Conservation (phyloP, 2,797 vertebrate genomes). For the Ataeniobius toweri region DNA sequence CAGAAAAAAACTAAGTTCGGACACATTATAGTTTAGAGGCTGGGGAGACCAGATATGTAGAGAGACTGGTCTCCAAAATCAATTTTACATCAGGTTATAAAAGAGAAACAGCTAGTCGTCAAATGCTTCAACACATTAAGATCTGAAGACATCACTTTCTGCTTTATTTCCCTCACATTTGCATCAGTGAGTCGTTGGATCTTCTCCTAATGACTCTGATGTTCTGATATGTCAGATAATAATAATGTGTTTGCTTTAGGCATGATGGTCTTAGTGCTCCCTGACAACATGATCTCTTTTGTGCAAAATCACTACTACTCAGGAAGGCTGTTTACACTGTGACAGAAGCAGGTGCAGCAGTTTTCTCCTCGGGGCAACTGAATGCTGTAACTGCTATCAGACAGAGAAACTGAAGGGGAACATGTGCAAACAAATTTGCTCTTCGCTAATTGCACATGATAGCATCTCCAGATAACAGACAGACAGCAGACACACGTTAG, state of each 20-base stretch:
- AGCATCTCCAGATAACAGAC: constrained; percentile 57
- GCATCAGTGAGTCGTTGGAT: constrained; percentile 27
- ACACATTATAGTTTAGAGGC: no score
- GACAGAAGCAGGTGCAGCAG: constrained; percentile 70
- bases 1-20: no score
- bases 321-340: constrained; percentile 58
- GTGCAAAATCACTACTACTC: constrained; percentile 29
- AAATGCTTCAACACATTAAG: background rate
- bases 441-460: constrained; percentile 55
- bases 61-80: no score
- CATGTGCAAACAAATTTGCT: constrained; percentile 55
- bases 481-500: constrained; percentile 60
- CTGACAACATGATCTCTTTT: constrained; percentile 42
- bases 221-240: constrained; percentile 25
- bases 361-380: constrained; percentile 49
- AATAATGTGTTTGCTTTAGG: constrained; percentile 2
- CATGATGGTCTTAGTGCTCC: constrained; percentile 5
- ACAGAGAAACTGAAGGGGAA: constrained; percentile 15
- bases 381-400: constrained; percentile 58
- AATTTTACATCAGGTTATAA: no score
- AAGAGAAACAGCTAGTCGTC: no score
- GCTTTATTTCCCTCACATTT: constrained; percentile 51
- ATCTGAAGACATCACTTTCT: background rate
- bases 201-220: background rate
- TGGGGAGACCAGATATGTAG: no score